These are phyloP conservation scores for Lutra lutra DNA, from an alignment of 2,797 vertebrate species.

Conservation along the genomic window DNA sequence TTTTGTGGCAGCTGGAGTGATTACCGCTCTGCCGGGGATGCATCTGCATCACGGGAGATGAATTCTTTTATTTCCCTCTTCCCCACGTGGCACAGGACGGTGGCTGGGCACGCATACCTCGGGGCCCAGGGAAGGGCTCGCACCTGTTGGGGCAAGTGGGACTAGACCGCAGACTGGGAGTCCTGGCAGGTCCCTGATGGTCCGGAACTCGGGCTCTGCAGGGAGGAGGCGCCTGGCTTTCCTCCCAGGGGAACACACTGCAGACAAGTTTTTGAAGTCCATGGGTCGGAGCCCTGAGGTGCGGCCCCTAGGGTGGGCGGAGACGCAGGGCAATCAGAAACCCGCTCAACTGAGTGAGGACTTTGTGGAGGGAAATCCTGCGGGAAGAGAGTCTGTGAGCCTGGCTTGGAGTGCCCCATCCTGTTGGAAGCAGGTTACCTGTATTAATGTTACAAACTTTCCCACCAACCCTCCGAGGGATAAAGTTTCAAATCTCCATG, in stretches of 20 bases:
- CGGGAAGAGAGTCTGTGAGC: neutral
- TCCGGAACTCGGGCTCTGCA: neutral
- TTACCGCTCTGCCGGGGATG: slow-evolving; percentile 65
- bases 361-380: neutral
- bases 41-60: slow-evolving; percentile 60
- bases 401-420: too few species aligned
- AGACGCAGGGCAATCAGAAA: neutral
- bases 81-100: neutral
- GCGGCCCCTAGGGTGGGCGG: neutral
- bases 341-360: neutral
- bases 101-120: neutral
- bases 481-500: neutral
- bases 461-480: neutral
- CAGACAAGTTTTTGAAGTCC: neutral
- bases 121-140: neutral
- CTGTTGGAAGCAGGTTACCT: too few species aligned
- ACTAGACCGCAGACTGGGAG: neutral
- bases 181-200: neutral
- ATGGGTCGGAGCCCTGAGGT: accelerated
- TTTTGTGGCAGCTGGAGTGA: slow-evolving; percentile 73
- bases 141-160: too few species aligned
- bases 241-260: neutral
- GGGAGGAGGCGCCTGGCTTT: neutral
- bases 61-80: slow-evolving; percentile 60
- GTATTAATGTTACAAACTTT: neutral